These are phyloP conservation scores for Capreolus pygargus DNA, from an alignment of 2,113 vertebrate species.

Conservation along the genomic window DNA sequence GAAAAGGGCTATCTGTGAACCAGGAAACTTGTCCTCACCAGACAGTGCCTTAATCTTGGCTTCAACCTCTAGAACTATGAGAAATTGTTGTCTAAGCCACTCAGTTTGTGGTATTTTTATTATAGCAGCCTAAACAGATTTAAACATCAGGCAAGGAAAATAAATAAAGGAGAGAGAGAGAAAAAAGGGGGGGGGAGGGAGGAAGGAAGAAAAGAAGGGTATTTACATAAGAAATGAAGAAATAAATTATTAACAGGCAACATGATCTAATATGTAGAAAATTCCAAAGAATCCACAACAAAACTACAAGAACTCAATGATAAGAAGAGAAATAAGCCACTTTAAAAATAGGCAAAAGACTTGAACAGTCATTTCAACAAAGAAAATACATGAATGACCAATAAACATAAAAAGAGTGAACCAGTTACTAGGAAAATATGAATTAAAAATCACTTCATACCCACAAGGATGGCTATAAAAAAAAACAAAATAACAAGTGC, in stretches of 20 bases:
- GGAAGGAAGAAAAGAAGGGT: neutral
- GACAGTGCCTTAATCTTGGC: neutral
- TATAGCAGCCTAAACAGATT: neutral
- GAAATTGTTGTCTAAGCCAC: neutral
- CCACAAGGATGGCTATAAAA: neutral
- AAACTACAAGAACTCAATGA: neutral
- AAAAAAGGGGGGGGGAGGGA: accelerated
- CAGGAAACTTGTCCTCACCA: neutral
- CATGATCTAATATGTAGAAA: constrained; percentile 1
- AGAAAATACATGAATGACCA: neutral
- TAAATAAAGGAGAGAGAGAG: neutral
- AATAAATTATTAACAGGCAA: neutral
- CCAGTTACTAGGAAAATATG: neutral
- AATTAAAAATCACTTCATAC: neutral
- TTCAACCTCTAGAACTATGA: neutral
- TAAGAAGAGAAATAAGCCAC: neutral
- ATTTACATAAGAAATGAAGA: neutral
- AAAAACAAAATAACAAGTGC: no score
- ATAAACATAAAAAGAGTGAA: neutral
- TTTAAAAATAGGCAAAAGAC: neutral
- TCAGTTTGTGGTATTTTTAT: neutral
- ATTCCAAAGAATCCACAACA: neutral
- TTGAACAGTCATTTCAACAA: neutral
- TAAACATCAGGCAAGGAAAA: neutral
- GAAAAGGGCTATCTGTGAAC: neutral